Evolutionary conservation across 2,888 invertebrate species (phyloP).

Genomic region (Cremastinae sp.): DNA sequence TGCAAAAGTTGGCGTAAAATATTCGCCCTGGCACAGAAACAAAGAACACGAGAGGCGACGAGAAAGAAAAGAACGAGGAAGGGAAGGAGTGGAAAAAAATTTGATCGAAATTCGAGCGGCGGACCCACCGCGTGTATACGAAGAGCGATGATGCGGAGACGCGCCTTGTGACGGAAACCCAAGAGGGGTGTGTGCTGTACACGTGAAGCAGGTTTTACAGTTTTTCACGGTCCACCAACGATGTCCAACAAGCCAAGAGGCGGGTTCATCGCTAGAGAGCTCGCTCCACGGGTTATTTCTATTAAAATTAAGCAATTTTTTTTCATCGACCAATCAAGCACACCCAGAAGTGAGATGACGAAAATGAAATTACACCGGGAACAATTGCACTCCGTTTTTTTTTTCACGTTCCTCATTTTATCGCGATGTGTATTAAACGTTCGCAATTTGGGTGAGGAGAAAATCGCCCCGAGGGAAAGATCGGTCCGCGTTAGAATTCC

Average conservation of each 20-base stretch:
- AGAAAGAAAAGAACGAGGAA: not conserved
- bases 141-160: constrained; percentile 1
- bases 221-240: constrained; percentile 52
- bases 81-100: constrained; percentile 33
- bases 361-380: not conserved
- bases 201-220: constrained; percentile 49
- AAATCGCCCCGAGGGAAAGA: not conserved
- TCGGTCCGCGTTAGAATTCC: not conserved
- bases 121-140: constrained; percentile 10
- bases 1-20: not conserved
- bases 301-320: not conserved
- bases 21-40: constrained; percentile 16
- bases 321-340: no score
- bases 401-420: not conserved
- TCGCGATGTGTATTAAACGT: not conserved
- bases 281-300: constrained; percentile 12
- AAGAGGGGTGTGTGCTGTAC: constrained; percentile 21
- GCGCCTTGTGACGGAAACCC: constrained; percentile 30
- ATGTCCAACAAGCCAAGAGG: constrained; percentile 51
- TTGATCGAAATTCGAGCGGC: constrained; percentile 28
- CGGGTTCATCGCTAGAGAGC: constrained; percentile 15
- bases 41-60: constrained; percentile 8
- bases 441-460: not conserved
- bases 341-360: no score
- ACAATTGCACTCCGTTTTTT: not conserved